Evolutionary conservation across 2,113 vertebrate genomes (phyloP).

Genomic region (Mustelus asterias): DNA sequence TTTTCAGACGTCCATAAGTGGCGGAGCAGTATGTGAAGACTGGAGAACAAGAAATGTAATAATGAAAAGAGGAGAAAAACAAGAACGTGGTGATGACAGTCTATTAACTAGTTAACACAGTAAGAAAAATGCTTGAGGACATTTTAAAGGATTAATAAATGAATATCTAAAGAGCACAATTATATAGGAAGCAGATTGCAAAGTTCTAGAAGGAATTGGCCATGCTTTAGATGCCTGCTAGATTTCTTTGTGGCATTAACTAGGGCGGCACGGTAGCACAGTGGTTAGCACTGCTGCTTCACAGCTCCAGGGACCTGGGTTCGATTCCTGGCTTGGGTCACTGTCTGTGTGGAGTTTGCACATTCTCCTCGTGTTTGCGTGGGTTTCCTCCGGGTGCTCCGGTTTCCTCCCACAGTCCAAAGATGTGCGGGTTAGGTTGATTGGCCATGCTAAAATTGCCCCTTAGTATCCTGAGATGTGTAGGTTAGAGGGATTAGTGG

Average conservation of each 20-base stretch:
- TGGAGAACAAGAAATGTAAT: background rate
- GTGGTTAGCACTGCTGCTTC: too few species aligned
- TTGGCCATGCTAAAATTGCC: too few species aligned
- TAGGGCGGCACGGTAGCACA: too few species aligned
- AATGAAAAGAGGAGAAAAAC: background rate
- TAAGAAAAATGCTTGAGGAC: background rate
- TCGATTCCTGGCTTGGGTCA: too few species aligned
- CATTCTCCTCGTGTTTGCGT: too few species aligned
- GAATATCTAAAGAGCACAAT: background rate
- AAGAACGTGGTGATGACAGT: background rate
- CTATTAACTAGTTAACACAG: background rate
- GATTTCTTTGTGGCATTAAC: background rate
- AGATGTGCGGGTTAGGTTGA: too few species aligned
- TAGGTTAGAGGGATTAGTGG: too few species aligned
- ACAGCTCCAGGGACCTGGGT: too few species aligned
- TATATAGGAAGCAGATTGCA: background rate
- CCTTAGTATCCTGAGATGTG: too few species aligned
- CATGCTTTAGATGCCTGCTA: background rate
- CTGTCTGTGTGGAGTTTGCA: too few species aligned
- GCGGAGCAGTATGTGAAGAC: background rate
- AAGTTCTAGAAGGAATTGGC: background rate
- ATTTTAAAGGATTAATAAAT: background rate
- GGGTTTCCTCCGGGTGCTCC: too few species aligned
- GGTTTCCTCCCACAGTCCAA: too few species aligned
- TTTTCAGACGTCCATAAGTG: background rate